These are phyloP conservation scores for Elmis aenea DNA, from an alignment of 2,888 invertebrate species.

Conservation along the genomic window DNA sequence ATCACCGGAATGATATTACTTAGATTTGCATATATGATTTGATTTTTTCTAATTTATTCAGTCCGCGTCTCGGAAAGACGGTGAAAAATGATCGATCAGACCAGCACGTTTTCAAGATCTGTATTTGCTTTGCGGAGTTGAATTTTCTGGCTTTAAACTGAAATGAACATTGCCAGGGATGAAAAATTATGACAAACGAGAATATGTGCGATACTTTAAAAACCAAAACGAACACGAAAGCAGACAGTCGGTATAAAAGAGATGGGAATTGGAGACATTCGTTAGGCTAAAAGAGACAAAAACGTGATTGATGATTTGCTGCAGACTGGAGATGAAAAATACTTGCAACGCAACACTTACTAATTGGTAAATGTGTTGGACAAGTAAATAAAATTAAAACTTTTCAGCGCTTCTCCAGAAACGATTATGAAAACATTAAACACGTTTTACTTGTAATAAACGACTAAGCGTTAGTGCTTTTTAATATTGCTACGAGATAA, in stretches of 20 bases:
- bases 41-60: constrained; percentile 24
- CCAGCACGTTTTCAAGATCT: constrained; percentile 2
- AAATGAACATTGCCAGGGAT: constrained; percentile 9
- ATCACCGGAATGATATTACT: constrained; percentile 21
- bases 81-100: constrained; percentile 18
- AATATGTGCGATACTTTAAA: constrained; percentile 16
- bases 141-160: constrained; percentile 14
- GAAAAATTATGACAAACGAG: constrained; percentile 24
- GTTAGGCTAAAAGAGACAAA: constrained; percentile 24
- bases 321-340: constrained; percentile 18
- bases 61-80: constrained; percentile 9
- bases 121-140: constrained; percentile 17
- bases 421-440: too few species aligned
- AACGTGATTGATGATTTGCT: constrained; percentile 24
- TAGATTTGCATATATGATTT: constrained; percentile 26
- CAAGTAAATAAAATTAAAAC: constrained; percentile 1
- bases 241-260: constrained; percentile 18
- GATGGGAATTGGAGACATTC: constrained; percentile 23
- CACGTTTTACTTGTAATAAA: too few species aligned
- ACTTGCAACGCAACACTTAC: constrained; percentile 17
- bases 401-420: too few species aligned
- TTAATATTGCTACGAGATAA: too few species aligned
- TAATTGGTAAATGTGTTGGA: constrained; percentile 20
- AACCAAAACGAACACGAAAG: constrained; percentile 18
- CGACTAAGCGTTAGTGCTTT: too few species aligned